These are phyloP conservation scores for Jacana jacana DNA, from an alignment of 2,113 vertebrate species.

Conservation along the genomic window DNA sequence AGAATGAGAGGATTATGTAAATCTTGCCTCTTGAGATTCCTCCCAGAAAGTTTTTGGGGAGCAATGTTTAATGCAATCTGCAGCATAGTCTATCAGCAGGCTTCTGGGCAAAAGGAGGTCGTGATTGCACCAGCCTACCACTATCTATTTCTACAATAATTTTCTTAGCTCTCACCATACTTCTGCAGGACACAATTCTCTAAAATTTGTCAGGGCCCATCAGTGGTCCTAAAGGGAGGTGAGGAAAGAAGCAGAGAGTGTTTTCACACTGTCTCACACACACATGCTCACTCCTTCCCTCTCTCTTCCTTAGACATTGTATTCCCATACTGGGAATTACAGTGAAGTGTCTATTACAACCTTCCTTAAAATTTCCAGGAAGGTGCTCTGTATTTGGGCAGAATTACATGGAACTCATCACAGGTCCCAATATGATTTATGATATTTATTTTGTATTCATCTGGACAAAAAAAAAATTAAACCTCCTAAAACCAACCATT, in stretches of 20 bases:
- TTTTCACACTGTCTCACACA: not conserved
- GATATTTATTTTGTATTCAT: not conserved
- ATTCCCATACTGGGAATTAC: not conserved
- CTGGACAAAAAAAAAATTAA: not conserved
- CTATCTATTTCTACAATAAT: too few species aligned
- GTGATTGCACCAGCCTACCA: not conserved
- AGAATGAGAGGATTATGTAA: not conserved
- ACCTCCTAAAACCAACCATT: not conserved
- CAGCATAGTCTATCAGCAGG: not conserved
- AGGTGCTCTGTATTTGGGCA: not conserved
- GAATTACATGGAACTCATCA: not conserved
- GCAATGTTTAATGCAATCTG: not conserved
- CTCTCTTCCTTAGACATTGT: not conserved
- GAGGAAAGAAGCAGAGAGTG: not conserved
- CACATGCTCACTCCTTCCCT: not conserved
- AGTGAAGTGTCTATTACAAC: not conserved
- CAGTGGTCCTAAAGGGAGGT: not conserved
- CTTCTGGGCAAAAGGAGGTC: not conserved
- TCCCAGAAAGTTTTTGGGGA: not conserved
- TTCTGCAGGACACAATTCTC: not conserved
- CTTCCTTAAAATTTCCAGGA: not conserved
- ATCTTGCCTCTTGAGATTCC: not conserved
- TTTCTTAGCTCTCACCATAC: not conserved
- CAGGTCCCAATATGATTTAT: not conserved
- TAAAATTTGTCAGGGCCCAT: not conserved